Percentiles rank a stretch among this genome's conserved stretches.
These are phyloP conservation scores for Ooceraea biroi DNA, from an alignment of 1,140 invertebrate genomes.

Conservation along the genomic window DNA sequence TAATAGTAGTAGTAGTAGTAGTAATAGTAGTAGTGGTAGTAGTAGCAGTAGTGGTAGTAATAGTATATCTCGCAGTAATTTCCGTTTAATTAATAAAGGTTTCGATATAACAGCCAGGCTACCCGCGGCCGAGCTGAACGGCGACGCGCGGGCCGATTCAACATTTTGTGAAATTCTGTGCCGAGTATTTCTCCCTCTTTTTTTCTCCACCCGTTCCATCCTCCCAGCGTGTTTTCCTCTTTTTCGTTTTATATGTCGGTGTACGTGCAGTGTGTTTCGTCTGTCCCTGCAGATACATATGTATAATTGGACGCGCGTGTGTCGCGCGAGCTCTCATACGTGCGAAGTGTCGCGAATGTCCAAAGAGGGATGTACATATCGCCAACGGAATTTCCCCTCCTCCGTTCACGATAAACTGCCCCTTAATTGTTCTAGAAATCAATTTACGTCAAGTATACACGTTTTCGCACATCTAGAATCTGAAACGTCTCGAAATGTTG, in stretches of 20 bases:
- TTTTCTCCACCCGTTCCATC: slow-evolving; percentile 32
- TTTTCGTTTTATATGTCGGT: slow-evolving; percentile 24
- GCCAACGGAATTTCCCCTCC: slow-evolving; percentile 21
- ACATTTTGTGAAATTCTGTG: slow-evolving; percentile 75
- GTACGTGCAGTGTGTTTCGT: background rate
- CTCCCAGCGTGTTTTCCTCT: background rate
- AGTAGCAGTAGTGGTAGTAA: slow-evolving; percentile 77
- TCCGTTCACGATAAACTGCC: background rate
- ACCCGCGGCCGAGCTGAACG: slow-evolving; percentile 64
- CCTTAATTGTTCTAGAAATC: slow-evolving; percentile 33
- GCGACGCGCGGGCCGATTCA: slow-evolving; percentile 63
- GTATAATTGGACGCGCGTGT: background rate
- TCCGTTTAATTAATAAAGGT: slow-evolving; percentile 80
- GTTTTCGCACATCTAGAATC: slow-evolving; percentile 37
- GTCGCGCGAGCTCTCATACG: slow-evolving; percentile 14
- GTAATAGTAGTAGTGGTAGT: slow-evolving; percentile 69
- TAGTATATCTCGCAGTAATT: slow-evolving; percentile 75
- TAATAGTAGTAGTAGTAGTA: slow-evolving; percentile 77
- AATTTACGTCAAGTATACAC: slow-evolving; percentile 1
- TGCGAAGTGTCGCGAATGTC: background rate
- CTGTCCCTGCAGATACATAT: slow-evolving; percentile 1
- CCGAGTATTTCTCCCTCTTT: slow-evolving; percentile 77
- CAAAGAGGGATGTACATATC: slow-evolving; percentile 47
- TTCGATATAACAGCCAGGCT: slow-evolving; percentile 83
- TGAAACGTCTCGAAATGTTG: slow-evolving; percentile 15